Base-by-base conservation (phyloP, 2,888 invertebrate genomes). In the Cremastinae sp. region DNA sequence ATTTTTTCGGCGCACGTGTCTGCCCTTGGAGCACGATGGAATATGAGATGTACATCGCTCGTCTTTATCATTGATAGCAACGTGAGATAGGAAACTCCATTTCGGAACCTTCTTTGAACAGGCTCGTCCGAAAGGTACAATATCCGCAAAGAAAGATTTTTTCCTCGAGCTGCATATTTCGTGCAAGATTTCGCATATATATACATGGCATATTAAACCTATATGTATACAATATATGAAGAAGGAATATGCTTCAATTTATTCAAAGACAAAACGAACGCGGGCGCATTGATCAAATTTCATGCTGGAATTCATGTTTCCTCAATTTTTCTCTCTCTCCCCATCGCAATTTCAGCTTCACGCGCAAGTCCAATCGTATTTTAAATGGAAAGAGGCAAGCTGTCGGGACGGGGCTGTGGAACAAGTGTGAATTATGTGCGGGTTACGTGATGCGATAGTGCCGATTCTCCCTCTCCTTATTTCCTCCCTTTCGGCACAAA, bases 391-490 rank as follows among this genome's bases (percentile, higher is more conserved):
- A 61, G 65, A 62, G 56, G 72, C 75, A 76, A 76, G 75, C 75
- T 76, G 75, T 62, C 75, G 75, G 68, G 55, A 47, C 58, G 68
- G 72, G 45, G 28, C 58, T 53, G 72, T 14, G 64, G 72, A 76
- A 76, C 76, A 73, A 76, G 76, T 76, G 76, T 76, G 76, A 76
- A 76, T 76, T 72, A 76, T 76, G 76, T 73, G 72, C 76, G 76
- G 72, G 72, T 76, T 76, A 76, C 76, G 76, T 76, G 76, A 76
- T 72, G 64, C 76, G 76, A 76, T 76, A 69, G 76, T 64, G 49
- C 64, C 66, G 47, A 55, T 5, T 56, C 43, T 45, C 66, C 53
- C 47, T 58, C 53, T 45, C 45, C 51, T 49, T 58, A 14, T 22
- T 41, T 39, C 41, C 41, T 4, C 18, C 12, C 39, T 22, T 10